phyloP scores from a whole-genome alignment of 1,140 invertebrate genomes.

The Spodoptera litura region DNA sequence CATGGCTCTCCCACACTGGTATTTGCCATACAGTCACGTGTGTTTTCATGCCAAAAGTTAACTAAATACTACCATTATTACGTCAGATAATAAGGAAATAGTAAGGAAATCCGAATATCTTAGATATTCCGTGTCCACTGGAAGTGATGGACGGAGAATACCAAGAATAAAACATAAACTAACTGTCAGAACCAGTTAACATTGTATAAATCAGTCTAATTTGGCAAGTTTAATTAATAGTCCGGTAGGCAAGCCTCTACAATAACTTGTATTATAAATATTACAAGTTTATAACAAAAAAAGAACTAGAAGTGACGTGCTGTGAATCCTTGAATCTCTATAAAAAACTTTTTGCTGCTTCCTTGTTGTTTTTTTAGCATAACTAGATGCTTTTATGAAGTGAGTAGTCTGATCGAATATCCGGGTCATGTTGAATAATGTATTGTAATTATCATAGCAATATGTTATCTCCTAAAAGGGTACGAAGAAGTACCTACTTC shows the following conservation, averaged over 20 bases:
- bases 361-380: conserved; percentile 59
- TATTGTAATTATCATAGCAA: conserved; percentile 23
- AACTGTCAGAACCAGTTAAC: conserved; percentile 31
- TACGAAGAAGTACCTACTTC: too few relatives aligned
- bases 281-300: conserved; percentile 39
- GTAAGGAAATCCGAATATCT: not conserved
- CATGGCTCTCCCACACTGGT: too few relatives aligned
- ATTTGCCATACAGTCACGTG: conserved; percentile 9
- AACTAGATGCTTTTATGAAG: conserved; percentile 48
- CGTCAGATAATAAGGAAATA: not conserved
- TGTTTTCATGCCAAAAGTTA: not conserved
- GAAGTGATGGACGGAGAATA: not conserved
- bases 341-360: conserved; percentile 60
- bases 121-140: not conserved
- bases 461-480: too few relatives aligned
- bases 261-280: conserved; percentile 44
- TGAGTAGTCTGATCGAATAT: conserved; percentile 52
- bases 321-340: conserved; percentile 53
- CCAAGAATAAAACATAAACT: not conserved
- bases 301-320: conserved; percentile 44
- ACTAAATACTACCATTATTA: not conserved
- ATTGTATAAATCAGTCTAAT: conserved; percentile 17
- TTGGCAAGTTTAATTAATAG: conserved; percentile 36
- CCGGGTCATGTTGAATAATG: conserved; percentile 54
- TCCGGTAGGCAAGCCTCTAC: not conserved